Evolutionary conservation across 2,113 vertebrate species (phyloP), one percentile per base, ranked within the genome.

Genomic region (Noturus placidus): DNA sequence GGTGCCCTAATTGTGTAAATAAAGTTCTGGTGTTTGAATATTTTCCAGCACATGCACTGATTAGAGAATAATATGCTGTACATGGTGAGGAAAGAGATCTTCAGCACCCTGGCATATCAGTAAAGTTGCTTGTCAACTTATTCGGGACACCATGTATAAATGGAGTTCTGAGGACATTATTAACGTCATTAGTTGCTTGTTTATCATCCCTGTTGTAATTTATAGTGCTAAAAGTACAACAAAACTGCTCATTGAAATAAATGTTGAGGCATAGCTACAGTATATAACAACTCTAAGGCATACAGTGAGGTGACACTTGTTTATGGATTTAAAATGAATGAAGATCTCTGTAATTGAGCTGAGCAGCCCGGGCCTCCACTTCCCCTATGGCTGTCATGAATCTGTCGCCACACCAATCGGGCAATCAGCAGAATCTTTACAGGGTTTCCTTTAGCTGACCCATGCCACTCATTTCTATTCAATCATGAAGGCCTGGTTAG

Each of bases 271-370:
- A 54, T 79, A 50, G 59, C 25, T 86, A n/a, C n/a, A n/a, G n/a
- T n/a, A 17, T 72, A 38, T 85, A 87, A 82, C 33, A 46, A 77
- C 38, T 67, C 35, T 46, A 4, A 82, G 20, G 42, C 38, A 84
- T 80, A 57, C 15, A 84, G 27, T 63, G 54, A 46, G 57, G 14
- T 63, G 67, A 81, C 79, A 85, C 3, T 59, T 90, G 85, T 90
- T 90, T 86, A 81, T 88, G 20, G 63, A 30, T 61, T 72, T 63
- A 42, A 84, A 84, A 92, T 91, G 89, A 92, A 92, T 88, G 91
- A 91, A 63, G 86, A 56, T 90, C 91, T 83, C 89, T 78, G 67
- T 92, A 88, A 91, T 89, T 87, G 86, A 72, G 57, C 79, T 35
- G 42, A 83, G 88, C 85, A 88, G n/a, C 30, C 63, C 69, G 85